Evolutionary conservation across 2,888 invertebrate genomes (phyloP), one percentile per base, ranked within the genome.

Genomic region (Empis livida): DNA sequence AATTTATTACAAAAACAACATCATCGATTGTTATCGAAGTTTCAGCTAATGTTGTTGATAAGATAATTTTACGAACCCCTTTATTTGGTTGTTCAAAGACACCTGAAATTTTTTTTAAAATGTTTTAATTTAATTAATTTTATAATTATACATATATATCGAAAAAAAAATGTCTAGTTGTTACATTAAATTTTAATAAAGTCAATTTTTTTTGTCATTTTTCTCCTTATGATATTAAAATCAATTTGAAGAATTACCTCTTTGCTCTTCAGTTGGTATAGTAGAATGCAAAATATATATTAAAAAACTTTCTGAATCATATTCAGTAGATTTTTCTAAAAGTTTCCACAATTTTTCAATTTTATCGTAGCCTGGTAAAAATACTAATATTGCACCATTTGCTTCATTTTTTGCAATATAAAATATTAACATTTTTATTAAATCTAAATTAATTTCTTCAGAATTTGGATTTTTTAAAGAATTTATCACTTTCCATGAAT

Each of bases 1-100:
- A 78, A 64, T 96, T 89, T 30, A 96, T 77, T 0, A 96, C 95
- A 68, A 81, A 92, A 0, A 93, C 88, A 8, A 96, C 82, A 69
- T 96, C 95, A 60, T 95, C 91, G 53, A 96, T 90, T 5, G 96
- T 96, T 50, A 96, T 90, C 15, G 93, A 93, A 0, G 94, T 94
- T 71, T 96, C 96, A 0, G 95, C 94, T 52, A 96, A 91, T 56
- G 86, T 89, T 0, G 95, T 96, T 0, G 95, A 82, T 43, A 95
- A 71, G 42, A 95, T 83, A 47, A 95, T 87, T 71, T 92, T 92
- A 9, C 91, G 73, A 11, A 79, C 65, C 37, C 79, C 75, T 1
- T 56, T 45, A 0, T 82, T 82, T 0, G 92, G 85, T 43, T 74
- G 73, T 10, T 78, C 68, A 61, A 95, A 95, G 0, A 68, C 61